Conservation (phyloP, 2,888 invertebrate species). For the Tipula vernalis region DNA sequence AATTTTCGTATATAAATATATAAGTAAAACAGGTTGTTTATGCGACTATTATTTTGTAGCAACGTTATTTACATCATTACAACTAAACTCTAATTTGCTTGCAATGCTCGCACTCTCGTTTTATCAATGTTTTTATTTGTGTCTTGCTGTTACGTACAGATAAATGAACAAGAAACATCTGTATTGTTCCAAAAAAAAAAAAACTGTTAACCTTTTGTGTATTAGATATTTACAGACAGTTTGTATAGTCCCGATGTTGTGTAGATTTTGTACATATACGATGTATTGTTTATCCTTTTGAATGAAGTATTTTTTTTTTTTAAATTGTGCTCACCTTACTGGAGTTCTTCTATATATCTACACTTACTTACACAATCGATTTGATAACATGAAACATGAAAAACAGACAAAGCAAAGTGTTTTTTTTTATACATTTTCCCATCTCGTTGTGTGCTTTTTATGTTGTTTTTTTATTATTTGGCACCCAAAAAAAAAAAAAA, state of each 20-base stretch:
- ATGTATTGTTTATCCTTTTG: background rate
- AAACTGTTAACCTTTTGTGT: background rate
- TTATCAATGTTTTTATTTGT: background rate
- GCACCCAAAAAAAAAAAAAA: background rate
- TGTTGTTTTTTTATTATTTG: background rate
- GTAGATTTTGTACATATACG: background rate
- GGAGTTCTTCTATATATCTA: background rate
- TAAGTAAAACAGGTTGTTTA: background rate
- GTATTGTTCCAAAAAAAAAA: background rate
- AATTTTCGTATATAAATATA: background rate
- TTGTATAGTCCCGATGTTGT: background rate
- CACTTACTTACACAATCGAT: background rate
- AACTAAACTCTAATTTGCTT: background rate
- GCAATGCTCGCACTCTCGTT: background rate
- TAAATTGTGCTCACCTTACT: background rate
- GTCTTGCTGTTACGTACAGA: background rate
- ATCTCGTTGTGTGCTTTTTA: conserved; percentile 4
- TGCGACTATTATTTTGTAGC: background rate
- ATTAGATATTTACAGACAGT: background rate
- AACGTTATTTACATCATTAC: background rate
- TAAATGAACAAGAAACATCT: background rate
- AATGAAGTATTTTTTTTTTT: background rate
- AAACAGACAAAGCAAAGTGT: conserved; percentile 4
- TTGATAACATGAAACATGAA: conserved; percentile 4
- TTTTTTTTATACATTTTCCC: background rate